Evolutionary conservation across 1,140 invertebrate species (phyloP), one percentile per base, ranked within the genome.

Genomic region (Diorhabda carinulata): DNA sequence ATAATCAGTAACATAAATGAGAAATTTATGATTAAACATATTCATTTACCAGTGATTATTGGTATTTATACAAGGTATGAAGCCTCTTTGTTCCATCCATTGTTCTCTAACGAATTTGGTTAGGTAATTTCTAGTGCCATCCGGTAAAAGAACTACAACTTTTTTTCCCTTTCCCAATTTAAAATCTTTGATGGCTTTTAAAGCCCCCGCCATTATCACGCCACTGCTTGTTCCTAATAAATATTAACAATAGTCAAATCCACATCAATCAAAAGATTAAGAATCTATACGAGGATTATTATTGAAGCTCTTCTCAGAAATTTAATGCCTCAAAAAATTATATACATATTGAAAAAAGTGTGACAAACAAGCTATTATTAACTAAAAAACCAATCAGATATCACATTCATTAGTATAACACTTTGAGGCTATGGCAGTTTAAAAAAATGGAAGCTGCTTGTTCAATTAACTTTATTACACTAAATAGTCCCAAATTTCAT

Each of bases 111-210:
- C 88, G 81, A 98, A 98, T 81, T 99, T 99, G 2, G 95, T 97
- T 92, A 99, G 95, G 80, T 99, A 99, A 82, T 99, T 99, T 67
- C 97, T 86, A 71, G 99, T 91, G 60, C 93, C 92, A 82, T 99
- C 98, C 0, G 98, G 96, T 10, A 98, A 80, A 61, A 99, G 75
- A 3, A 98, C 90, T 3, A 99, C 96, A 78, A 95, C 91, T 44
- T 90, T 87, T 82, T 98, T 92, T 3, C 90, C 92, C 70, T 89
- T 87, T 73, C 47, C 47, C 4, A 52, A 8, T 6, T 92, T 90
- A 42, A 99, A 81, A 43, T 87, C 83, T 76, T 89, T 90, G 0
- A 94, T 94, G 2, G 91, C 88, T 81, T 92, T 82, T 0, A 98
- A 70, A 2, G 96, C 96, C 42, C 82, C 90, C 71, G 84, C 84